These are phyloP conservation scores for Penaeus indicus DNA, from an alignment of 1,140 invertebrate genomes.

Conservation along the genomic window DNA sequence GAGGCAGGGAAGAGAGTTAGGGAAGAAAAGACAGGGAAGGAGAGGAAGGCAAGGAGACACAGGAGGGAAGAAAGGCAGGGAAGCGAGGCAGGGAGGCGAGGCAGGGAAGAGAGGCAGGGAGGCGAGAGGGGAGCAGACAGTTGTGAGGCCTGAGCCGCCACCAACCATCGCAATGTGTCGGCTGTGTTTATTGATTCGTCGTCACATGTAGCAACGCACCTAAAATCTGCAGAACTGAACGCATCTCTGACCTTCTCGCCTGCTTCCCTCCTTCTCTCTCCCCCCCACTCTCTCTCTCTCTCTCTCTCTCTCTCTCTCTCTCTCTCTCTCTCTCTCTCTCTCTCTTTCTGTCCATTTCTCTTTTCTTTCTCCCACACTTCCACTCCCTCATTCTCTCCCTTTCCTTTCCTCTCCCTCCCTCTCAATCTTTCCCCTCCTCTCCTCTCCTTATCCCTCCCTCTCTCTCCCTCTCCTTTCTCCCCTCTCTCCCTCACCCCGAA, in stretches of 20 bases:
- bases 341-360: background rate
- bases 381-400: background rate
- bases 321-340: background rate
- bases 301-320: no score
- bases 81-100: no score
- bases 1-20: no score
- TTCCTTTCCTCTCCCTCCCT: no score
- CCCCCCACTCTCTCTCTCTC: background rate
- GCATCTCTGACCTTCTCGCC: constrained; percentile 1
- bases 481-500: background rate
- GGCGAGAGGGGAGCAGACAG: background rate
- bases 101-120: no score
- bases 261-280: background rate
- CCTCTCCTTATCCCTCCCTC: no score
- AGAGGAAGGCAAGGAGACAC: no score
- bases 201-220: constrained; percentile 35
- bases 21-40: no score
- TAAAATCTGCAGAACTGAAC: constrained; percentile 18
- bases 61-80: no score
- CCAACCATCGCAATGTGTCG: constrained; percentile 45
- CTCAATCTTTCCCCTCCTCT: background rate
- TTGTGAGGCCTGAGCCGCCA: constrained; percentile 23
- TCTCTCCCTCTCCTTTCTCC: no score
- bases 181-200: constrained; percentile 54
- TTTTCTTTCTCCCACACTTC: background rate